Evolutionary conservation across 2,113 vertebrate genomes (phyloP), one percentile per base, ranked within the genome.

Genomic region (Zosterops japonicus): DNA sequence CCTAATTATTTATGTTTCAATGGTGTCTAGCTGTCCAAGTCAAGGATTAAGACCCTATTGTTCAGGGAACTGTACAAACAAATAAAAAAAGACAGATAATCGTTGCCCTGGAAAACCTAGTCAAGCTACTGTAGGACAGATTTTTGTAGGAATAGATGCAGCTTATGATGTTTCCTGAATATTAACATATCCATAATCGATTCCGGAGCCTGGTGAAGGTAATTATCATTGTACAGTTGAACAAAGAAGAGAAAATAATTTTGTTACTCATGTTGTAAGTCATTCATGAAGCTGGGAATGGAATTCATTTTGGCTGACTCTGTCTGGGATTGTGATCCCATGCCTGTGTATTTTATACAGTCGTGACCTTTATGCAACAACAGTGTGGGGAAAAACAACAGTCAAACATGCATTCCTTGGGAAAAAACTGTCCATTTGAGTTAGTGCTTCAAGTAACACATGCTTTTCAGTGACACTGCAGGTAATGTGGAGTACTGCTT

Each of bases 1-100:
- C 63, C 35, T 82, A 65, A 89, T 95, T 95, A 95, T 96, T 96
- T 96, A 95, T 95, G 78, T 91, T 96, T 96, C 96, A 95, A 93
- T 97, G 70, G 94, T 95, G 70, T 94, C 74, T 95, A 57, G 82
- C 84, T 87, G 70, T 95, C 94, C 94, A 96, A 95, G 89, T 96
- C 78, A 89, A 91, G 84, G 87, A 94, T 95, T 95, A 91, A 93
- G 67, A 79, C 33, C 53, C 74, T 80, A 93, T 95, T 97, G 87
- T 97, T 95, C 75, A 55, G 59, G 72, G 76, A 93, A 92, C 81
- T 91, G 83, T 89, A 85, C 57, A 95, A 91, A 91, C 69, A 91
- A 92, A 74, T 80, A 68, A 79, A 91, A 89, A 91, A 79, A 42
- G 63, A 87, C 53, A 87, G 83, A 89, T 91, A 84, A 79, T 95